Percentiles rank a stretch among this genome's conserved stretches.
These are phyloP conservation scores for Dilophus febrilis DNA, from an alignment of 2,888 invertebrate genomes.

Conservation along the genomic window DNA sequence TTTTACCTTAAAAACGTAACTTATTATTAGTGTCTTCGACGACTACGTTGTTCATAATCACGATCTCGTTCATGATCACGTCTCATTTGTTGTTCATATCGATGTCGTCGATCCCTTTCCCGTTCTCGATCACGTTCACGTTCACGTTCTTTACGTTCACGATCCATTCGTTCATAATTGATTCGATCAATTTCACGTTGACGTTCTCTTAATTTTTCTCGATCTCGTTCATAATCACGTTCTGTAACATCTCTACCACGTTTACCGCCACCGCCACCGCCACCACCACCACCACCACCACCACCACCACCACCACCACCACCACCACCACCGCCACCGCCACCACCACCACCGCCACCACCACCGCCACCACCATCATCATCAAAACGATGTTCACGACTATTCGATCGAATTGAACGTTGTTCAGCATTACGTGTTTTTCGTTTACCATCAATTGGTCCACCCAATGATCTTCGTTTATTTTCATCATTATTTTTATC, in stretches of 20 bases:
- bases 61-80: constrained; percentile 33
- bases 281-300: too few species aligned
- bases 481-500: constrained; percentile 31
- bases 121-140: constrained; percentile 34
- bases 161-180: constrained; percentile 29
- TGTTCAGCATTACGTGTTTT: constrained; percentile 31
- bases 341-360: constrained; percentile 19
- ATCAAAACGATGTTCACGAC: too few species aligned
- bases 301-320: too few species aligned
- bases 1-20: too few species aligned
- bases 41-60: constrained; percentile 27
- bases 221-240: constrained; percentile 24
- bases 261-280: too few species aligned
- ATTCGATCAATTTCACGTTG: constrained; percentile 39
- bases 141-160: constrained; percentile 34
- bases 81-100: constrained; percentile 31
- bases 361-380: too few species aligned
- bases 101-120: constrained; percentile 33
- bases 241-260: constrained; percentile 20
- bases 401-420: too few species aligned
- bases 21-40: too few species aligned
- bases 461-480: too few species aligned
- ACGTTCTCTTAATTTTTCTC: constrained; percentile 17
- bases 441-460: constrained; percentile 19
- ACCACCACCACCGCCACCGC: too few species aligned